Percentiles rank a stretch among this genome's conserved stretches.
phyloP scores from a whole-genome alignment of 2,113 vertebrate genomes.

The Indri indri region DNA sequence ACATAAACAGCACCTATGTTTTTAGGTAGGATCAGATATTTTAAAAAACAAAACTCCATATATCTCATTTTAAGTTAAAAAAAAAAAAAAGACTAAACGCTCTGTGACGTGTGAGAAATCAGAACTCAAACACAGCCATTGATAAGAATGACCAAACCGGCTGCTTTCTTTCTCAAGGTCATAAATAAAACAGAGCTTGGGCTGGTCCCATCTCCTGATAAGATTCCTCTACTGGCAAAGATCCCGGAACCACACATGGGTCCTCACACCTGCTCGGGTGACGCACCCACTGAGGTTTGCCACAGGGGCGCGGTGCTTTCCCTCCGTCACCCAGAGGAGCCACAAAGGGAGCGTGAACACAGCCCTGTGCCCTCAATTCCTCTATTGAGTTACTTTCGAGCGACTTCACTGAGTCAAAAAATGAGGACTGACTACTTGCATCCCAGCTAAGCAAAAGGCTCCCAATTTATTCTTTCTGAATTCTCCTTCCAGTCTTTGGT shows the following conservation, averaged over 20 bases:
- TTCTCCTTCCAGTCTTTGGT: neutral
- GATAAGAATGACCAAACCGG: conserved; percentile 18
- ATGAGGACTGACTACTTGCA: neutral
- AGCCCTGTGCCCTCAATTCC: neutral
- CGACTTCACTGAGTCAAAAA: neutral
- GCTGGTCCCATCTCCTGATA: neutral
- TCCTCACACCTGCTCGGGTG: neutral
- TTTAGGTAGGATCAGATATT: neutral
- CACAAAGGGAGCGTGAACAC: neutral
- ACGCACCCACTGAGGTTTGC: neutral
- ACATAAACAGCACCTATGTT: neutral
- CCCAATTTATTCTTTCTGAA: conserved; percentile 29
- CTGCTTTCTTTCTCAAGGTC: conserved; percentile 18
- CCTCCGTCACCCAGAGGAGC: neutral
- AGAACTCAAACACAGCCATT: conserved; percentile 9
- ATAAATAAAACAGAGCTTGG: neutral
- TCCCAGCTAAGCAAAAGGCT: conserved; percentile 33
- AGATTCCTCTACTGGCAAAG: neutral
- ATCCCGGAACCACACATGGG: neutral
- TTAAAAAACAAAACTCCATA: neutral
- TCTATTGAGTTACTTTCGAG: conserved; percentile 1
- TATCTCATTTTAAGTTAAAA: neutral
- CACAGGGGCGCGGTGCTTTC: neutral
- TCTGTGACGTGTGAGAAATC: neutral
- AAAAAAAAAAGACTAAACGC: neutral